These are phyloP conservation scores for Syrphus vitripennis DNA, from an alignment of 2,888 invertebrate species.

Conservation along the genomic window DNA sequence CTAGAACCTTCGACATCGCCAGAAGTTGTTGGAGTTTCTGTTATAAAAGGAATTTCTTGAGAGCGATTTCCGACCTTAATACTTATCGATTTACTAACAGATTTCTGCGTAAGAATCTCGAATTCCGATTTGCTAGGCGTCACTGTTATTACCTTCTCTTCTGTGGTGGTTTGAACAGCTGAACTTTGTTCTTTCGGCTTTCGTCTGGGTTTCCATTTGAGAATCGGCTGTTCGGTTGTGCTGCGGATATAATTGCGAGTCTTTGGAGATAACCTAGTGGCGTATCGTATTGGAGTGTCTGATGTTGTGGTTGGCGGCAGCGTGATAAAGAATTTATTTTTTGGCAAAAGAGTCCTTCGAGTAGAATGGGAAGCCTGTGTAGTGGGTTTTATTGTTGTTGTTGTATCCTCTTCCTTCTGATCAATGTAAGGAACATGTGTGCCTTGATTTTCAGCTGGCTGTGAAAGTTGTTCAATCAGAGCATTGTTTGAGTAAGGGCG, in stretches of 20 bases:
- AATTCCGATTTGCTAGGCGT: slow-evolving; percentile 63
- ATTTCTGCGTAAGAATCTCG: slow-evolving; percentile 81
- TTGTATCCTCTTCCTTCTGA: slow-evolving; percentile 31
- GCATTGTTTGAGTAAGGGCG: neutral
- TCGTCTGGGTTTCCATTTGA: slow-evolving; percentile 79
- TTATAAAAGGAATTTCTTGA: slow-evolving; percentile 76
- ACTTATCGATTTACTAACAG: slow-evolving; percentile 83
- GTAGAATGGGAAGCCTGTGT: neutral
- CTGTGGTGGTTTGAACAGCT: slow-evolving; percentile 41
- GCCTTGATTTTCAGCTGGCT: slow-evolving; percentile 76
- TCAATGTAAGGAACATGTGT: slow-evolving; percentile 74
- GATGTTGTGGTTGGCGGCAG: slow-evolving; percentile 74
- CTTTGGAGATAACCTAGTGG: slow-evolving; percentile 71
- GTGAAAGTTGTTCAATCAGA: slow-evolving; percentile 75
- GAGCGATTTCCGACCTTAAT: slow-evolving; percentile 82
- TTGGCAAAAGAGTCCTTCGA: slow-evolving; percentile 20
- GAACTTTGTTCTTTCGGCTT: slow-evolving; percentile 63
- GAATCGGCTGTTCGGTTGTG: slow-evolving; percentile 76
- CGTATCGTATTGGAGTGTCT: slow-evolving; percentile 73
- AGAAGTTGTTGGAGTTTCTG: neutral
- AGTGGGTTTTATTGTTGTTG: slow-evolving; percentile 39
- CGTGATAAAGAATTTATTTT: slow-evolving; percentile 61
- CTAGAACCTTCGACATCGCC: neutral
- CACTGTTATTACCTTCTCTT: slow-evolving; percentile 72
- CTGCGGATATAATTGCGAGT: slow-evolving; percentile 56